Conservation (phyloP, 2,113 vertebrate species). For the Buteo buteo region DNA sequence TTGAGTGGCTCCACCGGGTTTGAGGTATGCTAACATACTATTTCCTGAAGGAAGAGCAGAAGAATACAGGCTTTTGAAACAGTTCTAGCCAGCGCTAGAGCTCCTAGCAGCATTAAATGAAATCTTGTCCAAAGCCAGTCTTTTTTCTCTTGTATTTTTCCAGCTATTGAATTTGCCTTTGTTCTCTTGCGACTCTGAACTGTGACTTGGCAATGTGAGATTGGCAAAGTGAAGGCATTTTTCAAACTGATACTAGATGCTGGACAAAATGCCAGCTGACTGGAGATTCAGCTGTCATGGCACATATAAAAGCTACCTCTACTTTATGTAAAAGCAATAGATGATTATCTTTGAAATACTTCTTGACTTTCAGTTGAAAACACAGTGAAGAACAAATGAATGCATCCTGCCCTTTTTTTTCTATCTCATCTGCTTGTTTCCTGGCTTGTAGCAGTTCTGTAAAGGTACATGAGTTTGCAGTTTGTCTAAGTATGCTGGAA, state of each 20-base stretch:
- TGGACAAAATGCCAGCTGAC: background rate
- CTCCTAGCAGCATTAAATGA: background rate
- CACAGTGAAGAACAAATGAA: background rate
- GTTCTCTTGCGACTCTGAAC: background rate
- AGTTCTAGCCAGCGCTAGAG: background rate
- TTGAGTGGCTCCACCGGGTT: background rate
- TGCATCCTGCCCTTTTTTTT: background rate
- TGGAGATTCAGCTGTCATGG: background rate
- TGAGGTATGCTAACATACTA: background rate
- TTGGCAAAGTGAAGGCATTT: background rate
- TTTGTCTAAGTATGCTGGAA: background rate
- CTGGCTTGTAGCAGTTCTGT: background rate
- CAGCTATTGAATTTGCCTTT: conserved; percentile 7
- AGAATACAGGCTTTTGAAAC: background rate
- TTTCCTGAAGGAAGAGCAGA: background rate
- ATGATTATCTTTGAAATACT: background rate
- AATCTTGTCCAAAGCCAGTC: background rate
- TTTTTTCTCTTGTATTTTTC: conserved; percentile 15
- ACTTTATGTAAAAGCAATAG: background rate
- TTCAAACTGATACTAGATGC: background rate
- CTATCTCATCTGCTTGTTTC: background rate
- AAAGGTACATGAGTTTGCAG: background rate
- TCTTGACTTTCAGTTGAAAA: background rate
- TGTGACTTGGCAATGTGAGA: background rate
- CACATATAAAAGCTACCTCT: background rate